Percentiles rank a stretch among this genome's conserved stretches.
Evolutionary conservation across 1,140 invertebrate genomes (phyloP).

Genomic region (Caenorhabditis tropicalis): DNA sequence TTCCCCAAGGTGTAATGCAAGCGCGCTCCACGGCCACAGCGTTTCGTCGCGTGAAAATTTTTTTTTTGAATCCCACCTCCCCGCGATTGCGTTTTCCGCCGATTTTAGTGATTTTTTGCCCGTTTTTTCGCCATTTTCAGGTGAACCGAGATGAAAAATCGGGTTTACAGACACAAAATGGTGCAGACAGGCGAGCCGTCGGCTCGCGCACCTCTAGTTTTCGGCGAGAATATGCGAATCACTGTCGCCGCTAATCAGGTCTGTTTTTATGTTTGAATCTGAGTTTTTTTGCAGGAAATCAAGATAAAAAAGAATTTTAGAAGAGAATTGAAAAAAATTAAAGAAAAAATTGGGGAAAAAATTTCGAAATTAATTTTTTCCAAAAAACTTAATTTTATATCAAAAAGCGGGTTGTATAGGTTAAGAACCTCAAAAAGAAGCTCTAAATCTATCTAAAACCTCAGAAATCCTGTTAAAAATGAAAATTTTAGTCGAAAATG

Average conservation of each 20-base stretch:
- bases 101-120: not conserved
- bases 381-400: not conserved
- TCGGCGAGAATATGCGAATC: constrained; percentile 32
- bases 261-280: not conserved
- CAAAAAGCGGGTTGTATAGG: not conserved
- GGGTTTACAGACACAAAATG: constrained; percentile 1
- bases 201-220: not conserved
- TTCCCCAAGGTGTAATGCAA: not conserved
- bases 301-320: not conserved
- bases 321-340: not conserved
- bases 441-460: too few species aligned
- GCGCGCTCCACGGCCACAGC: not conserved
- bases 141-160: not conserved
- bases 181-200: not conserved
- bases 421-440: too few species aligned
- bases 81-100: not conserved
- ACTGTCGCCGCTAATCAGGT: constrained; percentile 49
- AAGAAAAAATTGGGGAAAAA: not conserved
- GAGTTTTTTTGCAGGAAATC: not conserved
- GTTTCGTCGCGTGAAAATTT: not conserved
- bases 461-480: too few species aligned
- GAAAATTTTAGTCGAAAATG: too few species aligned
- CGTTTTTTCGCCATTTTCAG: not conserved
- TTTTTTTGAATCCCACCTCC: not conserved
- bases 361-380: too few species aligned